Percentiles rank a stretch among this genome's conserved stretches.
Conservation (phyloP, 2,888 invertebrate species). For the Acleris sparsana region DNA sequence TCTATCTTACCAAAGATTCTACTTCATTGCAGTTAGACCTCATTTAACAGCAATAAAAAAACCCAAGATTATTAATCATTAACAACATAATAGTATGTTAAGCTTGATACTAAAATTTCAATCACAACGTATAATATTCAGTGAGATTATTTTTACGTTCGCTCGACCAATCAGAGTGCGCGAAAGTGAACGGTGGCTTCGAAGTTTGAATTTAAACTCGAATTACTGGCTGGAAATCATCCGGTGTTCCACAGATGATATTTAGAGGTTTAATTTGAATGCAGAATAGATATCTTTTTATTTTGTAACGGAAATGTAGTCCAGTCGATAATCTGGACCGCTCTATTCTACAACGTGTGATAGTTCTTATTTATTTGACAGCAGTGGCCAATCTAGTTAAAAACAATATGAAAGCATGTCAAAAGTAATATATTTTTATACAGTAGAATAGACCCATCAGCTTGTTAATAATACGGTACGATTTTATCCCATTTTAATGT, state of each 20-base stretch:
- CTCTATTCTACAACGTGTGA: too few species aligned
- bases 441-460: too few species aligned
- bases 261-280: constrained; percentile 5
- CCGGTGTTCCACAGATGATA: background rate
- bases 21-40: background rate
- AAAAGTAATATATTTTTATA: too few species aligned
- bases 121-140: constrained; percentile 45
- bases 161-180: constrained; percentile 45
- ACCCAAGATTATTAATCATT: constrained; percentile 16
- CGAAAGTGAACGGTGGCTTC: constrained; percentile 5
- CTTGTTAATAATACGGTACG: too few species aligned
- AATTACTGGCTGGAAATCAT: constrained; percentile 9
- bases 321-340: too few species aligned
- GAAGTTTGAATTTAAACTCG: constrained; percentile 33
- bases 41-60: constrained; percentile 24
- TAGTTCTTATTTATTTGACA: too few species aligned
- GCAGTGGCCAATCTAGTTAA: too few species aligned
- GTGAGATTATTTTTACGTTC: constrained; percentile 46
- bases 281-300: background rate
- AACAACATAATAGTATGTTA: constrained; percentile 40
- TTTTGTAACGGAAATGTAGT: background rate
- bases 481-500: too few species aligned
- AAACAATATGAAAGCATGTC: too few species aligned
- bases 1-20: constrained; percentile 5
- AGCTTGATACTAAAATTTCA: constrained; percentile 43